These are phyloP conservation scores for Bathynomus jamesi DNA, from an alignment of 1,140 invertebrate species.

Conservation along the genomic window DNA sequence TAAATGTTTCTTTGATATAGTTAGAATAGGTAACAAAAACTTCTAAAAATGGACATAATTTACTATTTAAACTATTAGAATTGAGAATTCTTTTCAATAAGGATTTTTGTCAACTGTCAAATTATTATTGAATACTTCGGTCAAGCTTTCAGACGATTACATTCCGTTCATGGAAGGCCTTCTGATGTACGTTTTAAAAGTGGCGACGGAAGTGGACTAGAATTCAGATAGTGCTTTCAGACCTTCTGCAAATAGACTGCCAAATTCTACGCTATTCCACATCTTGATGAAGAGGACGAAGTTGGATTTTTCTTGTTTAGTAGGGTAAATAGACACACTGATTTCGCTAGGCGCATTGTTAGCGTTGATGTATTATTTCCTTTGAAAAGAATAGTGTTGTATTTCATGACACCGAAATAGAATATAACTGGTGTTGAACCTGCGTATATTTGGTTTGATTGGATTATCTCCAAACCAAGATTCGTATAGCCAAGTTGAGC, in stretches of 20 bases:
- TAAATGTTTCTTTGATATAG: too few species aligned
- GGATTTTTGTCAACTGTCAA: too few species aligned
- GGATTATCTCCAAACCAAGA: background rate
- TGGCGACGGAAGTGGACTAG: slow-evolving; percentile 88
- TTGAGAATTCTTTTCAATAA: too few species aligned
- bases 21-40: too few species aligned
- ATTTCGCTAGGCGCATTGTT: too few species aligned
- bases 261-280: slow-evolving; percentile 62
- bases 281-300: slow-evolving; percentile 17
- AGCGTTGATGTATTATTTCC: slow-evolving; percentile 22
- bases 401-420: slow-evolving; percentile 26
- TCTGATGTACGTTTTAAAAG: slow-evolving; percentile 68
- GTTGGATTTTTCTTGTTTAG: background rate
- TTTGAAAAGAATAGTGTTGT: background rate
- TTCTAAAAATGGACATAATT: too few species aligned
- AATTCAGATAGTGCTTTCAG: slow-evolving; percentile 76
- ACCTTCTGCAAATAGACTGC: slow-evolving; percentile 74
- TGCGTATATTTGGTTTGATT: background rate
- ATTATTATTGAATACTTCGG: too few species aligned
- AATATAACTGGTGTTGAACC: background rate
- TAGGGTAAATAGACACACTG: slow-evolving; percentile 1
- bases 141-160: slow-evolving; percentile 76
- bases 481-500: too few species aligned
- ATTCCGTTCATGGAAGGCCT: slow-evolving; percentile 66
- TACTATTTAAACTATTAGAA: too few species aligned